Evolutionary conservation across 2,797 vertebrate genomes (phyloP), one percentile per base, ranked within the genome.

Genomic region (Gymnopithys bicolor): DNA sequence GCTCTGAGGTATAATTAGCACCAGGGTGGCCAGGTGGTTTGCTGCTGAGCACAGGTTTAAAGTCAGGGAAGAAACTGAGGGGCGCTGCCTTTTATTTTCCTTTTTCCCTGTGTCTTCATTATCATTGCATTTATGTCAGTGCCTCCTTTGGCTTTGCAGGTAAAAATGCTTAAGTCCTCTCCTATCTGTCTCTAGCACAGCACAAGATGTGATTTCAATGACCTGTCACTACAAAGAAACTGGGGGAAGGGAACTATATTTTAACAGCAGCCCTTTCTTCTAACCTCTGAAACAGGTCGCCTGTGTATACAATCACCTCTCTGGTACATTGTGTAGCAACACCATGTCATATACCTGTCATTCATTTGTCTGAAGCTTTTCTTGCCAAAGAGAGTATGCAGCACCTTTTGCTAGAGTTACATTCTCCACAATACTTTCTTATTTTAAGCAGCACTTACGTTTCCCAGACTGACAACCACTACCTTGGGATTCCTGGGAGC

Each of bases 51-150:
- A n/a, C 49, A 81, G 25, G 28, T 32, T 74, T 91, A 58, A 79
- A 74, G 48, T 49, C 18, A 46, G 27, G 8, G 10, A 60, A 75
- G 66, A 69, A 67, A 32, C 18, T 45, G 16, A 21, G 15, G 4
- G 19, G 6, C 19, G 17, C 5, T 17, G 4, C 5, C 7, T 64
- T 64, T 63, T 27, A 8, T 25, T 45, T 63, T 33, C 1, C 8
- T 22, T 56, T 14, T 0, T 0, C 6, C 12, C 7, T 10, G 3
- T 7, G 11, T 7, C 32, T 30, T 33, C 14, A 4, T 77, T 59
- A 27, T 59, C 48, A 19, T 11, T 66, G 37, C n/a, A 25, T 52
- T 78, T 79, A 9, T 68, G 58, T 49, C 35, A 60, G 24, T 49
- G 63, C 22, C 66, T 64, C 13, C 45, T 76, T 86, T 75, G 41